These are phyloP conservation scores for Lophotriccus pileatus DNA, from an alignment of 2,797 vertebrate genomes.

Conservation along the genomic window DNA sequence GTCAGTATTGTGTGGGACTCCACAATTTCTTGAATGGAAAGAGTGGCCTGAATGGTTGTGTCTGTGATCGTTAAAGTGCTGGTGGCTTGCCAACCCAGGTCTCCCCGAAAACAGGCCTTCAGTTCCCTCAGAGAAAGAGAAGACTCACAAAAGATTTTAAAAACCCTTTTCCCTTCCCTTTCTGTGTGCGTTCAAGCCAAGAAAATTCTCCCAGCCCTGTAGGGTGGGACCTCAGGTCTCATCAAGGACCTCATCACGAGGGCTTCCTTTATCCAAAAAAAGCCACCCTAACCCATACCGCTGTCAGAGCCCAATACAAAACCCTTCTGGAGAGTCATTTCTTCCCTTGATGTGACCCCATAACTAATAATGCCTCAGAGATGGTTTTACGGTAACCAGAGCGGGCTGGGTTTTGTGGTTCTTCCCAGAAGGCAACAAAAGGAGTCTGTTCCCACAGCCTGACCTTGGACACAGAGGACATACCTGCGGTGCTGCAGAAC, in stretches of 20 bases:
- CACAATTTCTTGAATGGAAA: background rate
- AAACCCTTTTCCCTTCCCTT: background rate
- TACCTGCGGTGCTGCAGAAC: background rate
- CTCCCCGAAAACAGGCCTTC: background rate
- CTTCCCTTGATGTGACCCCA: background rate
- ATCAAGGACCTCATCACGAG: background rate
- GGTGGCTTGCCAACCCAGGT: slow-evolving; percentile 34
- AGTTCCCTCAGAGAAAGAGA: background rate
- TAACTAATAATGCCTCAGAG: background rate
- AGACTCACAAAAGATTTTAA: background rate
- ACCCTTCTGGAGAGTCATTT: background rate
- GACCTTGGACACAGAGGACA: rapidly evolving
- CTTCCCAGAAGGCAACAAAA: background rate
- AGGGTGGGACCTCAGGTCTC: background rate
- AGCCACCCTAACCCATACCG: rapidly evolving
- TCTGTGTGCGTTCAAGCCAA: background rate
- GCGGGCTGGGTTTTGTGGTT: background rate
- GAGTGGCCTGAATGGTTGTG: background rate
- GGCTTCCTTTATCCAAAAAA: background rate
- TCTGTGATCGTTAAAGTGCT: background rate
- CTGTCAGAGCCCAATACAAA: background rate
- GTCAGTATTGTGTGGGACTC: background rate
- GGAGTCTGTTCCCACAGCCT: background rate
- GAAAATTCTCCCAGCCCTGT: background rate
- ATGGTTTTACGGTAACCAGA: background rate